Evolutionary conservation across 2,888 invertebrate genomes (phyloP).

Genomic region (Erannis defoliaria): DNA sequence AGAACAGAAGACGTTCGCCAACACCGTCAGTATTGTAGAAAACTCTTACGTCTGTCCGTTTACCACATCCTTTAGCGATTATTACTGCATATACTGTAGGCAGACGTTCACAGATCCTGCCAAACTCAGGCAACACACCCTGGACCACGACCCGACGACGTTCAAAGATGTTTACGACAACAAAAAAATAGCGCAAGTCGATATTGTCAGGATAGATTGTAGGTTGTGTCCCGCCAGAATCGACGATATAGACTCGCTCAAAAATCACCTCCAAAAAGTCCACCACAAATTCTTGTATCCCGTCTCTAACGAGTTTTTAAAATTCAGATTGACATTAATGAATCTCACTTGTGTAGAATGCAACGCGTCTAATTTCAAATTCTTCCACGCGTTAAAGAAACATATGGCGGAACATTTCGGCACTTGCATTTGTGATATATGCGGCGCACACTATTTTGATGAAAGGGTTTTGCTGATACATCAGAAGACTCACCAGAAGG

Average conservation of each 20-base stretch:
- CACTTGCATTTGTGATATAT: constrained; percentile 73
- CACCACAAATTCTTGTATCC: constrained; percentile 62
- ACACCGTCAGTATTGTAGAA: constrained; percentile 66
- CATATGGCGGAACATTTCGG: constrained; percentile 78
- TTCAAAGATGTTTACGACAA: constrained; percentile 61
- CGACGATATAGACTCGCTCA: constrained; percentile 60
- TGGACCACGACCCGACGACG: constrained; percentile 64
- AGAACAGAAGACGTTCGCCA: constrained; percentile 59
- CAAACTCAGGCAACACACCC: constrained; percentile 67
- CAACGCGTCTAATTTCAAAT: constrained; percentile 55
- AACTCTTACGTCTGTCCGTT: constrained; percentile 75
- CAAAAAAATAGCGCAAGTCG: constrained; percentile 66
- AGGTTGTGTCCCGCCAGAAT: constrained; percentile 65
- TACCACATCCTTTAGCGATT: constrained; percentile 71
- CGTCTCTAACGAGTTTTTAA: constrained; percentile 66
- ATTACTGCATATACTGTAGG: constrained; percentile 70
- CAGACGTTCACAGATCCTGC: constrained; percentile 70
- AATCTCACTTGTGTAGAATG: constrained; percentile 68
- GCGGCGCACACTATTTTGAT: constrained; percentile 80
- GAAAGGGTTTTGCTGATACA: constrained; percentile 77
- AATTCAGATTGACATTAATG: constrained; percentile 64
- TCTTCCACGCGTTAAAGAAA: constrained; percentile 74
- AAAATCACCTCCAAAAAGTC: constrained; percentile 57
- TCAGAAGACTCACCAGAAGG: constrained; percentile 71
- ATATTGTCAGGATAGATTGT: constrained; percentile 70